phyloP scores from a whole-genome alignment of 2,888 invertebrate species.

The Eremobia ochroleuca region DNA sequence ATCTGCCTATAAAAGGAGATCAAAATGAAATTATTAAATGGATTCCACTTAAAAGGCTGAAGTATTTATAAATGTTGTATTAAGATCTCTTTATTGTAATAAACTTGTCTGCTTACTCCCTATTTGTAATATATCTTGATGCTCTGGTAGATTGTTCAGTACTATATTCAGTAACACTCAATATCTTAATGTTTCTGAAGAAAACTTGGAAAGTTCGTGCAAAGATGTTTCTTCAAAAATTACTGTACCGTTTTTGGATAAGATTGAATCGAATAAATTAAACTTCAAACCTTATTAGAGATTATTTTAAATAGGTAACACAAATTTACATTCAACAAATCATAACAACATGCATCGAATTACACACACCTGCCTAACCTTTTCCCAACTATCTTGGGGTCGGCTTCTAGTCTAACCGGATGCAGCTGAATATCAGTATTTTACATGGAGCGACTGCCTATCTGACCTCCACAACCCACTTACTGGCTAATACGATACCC shows the following conservation, averaged over 20 bases:
- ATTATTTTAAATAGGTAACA: neutral
- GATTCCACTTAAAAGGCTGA: neutral
- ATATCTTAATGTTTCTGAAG: neutral
- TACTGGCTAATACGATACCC: too few relatives aligned
- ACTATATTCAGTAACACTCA: constrained; percentile 2
- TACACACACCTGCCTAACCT: too few relatives aligned
- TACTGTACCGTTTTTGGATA: neutral
- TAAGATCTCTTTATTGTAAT: constrained; percentile 3
- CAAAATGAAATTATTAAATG: constrained; percentile 24
- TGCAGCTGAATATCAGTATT: too few relatives aligned
- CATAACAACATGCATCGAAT: neutral
- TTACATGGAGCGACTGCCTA: too few relatives aligned
- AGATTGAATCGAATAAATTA: neutral
- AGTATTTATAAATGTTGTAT: constrained; percentile 24
- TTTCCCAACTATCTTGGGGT: too few relatives aligned
- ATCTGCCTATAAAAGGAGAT: constrained; percentile 32
- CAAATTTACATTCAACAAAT: neutral
- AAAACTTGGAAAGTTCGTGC: neutral
- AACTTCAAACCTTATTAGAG: neutral
- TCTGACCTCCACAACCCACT: too few relatives aligned
- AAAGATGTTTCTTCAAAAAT: constrained; percentile 1
- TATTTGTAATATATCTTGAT: constrained; percentile 8
- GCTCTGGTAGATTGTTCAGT: constrained; percentile 7
- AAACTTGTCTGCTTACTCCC: constrained; percentile 18
- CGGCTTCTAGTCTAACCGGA: too few relatives aligned